Percentiles rank a stretch among this genome's conserved stretches.
These are phyloP conservation scores for Microcebus griseorufus DNA, from an alignment of 2,113 vertebrate genomes.

Conservation along the genomic window DNA sequence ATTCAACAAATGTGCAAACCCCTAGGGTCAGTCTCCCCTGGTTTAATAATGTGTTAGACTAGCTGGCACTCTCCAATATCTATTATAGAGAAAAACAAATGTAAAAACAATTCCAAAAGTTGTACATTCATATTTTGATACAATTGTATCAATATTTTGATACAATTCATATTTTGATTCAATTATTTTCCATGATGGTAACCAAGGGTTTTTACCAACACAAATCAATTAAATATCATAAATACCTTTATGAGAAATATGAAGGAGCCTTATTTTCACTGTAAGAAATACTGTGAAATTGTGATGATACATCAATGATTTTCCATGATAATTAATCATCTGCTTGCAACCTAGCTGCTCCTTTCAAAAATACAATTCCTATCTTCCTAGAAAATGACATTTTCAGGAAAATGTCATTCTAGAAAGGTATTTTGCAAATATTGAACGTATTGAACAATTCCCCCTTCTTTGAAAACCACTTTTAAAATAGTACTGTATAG, in stretches of 20 bases:
- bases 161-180: too few relatives aligned
- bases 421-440: slow-evolving; percentile 51
- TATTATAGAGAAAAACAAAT: slow-evolving; percentile 49
- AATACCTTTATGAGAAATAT: slow-evolving; percentile 61
- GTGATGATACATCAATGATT: slow-evolving; percentile 79
- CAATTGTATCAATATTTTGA: too few relatives aligned
- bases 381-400: slow-evolving; percentile 77
- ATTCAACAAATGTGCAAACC: not conserved
- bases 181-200: slow-evolving; percentile 65
- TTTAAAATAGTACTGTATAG: slow-evolving; percentile 63
- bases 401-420: slow-evolving; percentile 80
- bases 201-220: slow-evolving; percentile 65
- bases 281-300: slow-evolving; percentile 80
- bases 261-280: slow-evolving; percentile 77
- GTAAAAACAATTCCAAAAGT: slow-evolving; percentile 27
- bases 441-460: slow-evolving; percentile 59
- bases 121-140: slow-evolving; percentile 54
- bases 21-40: not conserved
- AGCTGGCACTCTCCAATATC: not conserved
- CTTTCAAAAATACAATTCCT: slow-evolving; percentile 70
- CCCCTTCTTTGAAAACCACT: slow-evolving; percentile 65
- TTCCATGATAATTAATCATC: slow-evolving; percentile 80
- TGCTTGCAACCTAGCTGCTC: slow-evolving; percentile 76
- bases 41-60: slow-evolving; percentile 14
- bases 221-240: slow-evolving; percentile 69